Evolutionary conservation across 23 tunicate genomes (phyloP), one percentile per base, ranked within the genome.

Genomic region (Diplosoma virens): DNA sequence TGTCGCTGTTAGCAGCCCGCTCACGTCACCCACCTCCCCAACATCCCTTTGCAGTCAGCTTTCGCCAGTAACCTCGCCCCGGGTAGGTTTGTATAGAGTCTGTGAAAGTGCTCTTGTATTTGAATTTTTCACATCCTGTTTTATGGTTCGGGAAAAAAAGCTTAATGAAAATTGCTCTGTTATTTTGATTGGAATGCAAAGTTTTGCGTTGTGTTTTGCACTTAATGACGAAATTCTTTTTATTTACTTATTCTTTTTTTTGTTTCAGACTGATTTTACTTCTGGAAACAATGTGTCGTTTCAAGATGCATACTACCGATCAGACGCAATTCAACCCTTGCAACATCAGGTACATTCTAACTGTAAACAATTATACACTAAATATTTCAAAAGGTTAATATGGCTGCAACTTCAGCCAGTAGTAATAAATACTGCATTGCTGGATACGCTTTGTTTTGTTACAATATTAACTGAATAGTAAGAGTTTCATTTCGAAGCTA

Each of bases 21-120:
- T 90, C 18, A 90, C 97, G 1, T 90, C 97, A 18, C 97, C 97
- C n/a, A 90, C 90, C 28, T 84, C 97, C 23, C 97, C 97, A 14
- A 84, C 97, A 30, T 82, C 95, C 20, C 84, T 70, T 20, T 59
- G 81, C 30, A 78, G 84, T 46, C 86, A 79, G 33, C 79, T 90
- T 37, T 90, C 97, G 1, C 97, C 97, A 0, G 90, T 75, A 37
- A 79, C 97, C 22, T 90, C 97, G 33, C 97, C 97, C 6, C 73
- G 78, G 77, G 97, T 90, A 75, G 48, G 84, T 79, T n/a, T 0
- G 52, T 9, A n/a, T n/a, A n/a, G n/a, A n/a, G n/a, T n/a, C n/a
- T n/a, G n/a, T n/a, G 52, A 45, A 45, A 45, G 52, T 45, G 16
- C 52, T 45, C 16, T 45, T 45, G 11, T 45, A 9, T 45, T 45